Conservation (phyloP, 2,888 invertebrate genomes). For the Drosophila fungiperda region DNA sequence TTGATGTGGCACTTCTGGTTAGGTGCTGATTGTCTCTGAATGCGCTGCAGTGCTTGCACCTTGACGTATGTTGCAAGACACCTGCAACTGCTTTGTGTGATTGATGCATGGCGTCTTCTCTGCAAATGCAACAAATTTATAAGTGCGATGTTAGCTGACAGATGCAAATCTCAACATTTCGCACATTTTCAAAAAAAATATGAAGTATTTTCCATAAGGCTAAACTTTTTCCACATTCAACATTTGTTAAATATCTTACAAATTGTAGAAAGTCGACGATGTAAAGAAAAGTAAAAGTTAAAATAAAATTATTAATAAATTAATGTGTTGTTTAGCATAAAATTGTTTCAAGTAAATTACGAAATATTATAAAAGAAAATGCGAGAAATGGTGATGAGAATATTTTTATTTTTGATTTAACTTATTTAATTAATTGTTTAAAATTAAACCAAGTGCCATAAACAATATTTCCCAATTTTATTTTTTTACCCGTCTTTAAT, state of each 20-base stretch:
- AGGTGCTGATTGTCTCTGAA: slow-evolving; percentile 27
- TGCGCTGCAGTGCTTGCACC: slow-evolving; percentile 34
- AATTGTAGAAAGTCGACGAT: no score
- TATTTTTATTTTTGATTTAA: no score
- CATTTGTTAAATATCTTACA: no score
- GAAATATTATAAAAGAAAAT: not conserved
- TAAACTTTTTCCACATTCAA: not conserved
- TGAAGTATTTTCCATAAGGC: not conserved
- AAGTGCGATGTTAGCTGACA: not conserved
- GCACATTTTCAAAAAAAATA: not conserved
- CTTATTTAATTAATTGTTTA: no score
- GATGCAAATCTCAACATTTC: not conserved
- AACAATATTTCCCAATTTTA: no score
- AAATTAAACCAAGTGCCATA: no score
- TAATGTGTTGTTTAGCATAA: not conserved
- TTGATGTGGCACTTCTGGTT: slow-evolving; percentile 19
- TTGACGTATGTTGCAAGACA: slow-evolving; percentile 5
- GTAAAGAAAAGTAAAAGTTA: not conserved
- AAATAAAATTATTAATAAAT: not conserved
- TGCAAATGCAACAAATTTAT: not conserved
- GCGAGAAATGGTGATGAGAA: no score
- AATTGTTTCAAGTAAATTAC: not conserved
- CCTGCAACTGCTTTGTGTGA: slow-evolving; percentile 12
- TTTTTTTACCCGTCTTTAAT: no score
- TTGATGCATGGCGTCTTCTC: slow-evolving; percentile 13